Percentiles rank a stretch among this genome's conserved stretches.
Evolutionary conservation across 2,797 vertebrate species (phyloP).

Genomic region (Lacerta agilis): DNA sequence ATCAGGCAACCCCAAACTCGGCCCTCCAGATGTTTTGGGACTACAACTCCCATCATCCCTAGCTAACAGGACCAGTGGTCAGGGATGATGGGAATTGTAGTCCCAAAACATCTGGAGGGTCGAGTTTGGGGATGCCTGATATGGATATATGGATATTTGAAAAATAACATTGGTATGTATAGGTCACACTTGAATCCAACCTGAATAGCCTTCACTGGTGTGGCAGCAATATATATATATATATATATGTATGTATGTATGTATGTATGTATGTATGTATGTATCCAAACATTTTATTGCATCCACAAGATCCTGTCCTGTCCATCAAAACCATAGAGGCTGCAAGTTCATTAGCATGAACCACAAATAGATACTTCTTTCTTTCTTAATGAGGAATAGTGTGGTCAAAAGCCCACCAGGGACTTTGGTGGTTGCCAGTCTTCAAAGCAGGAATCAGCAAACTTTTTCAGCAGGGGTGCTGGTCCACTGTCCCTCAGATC

Average conservation of each 20-base stretch:
- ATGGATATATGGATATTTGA: background rate
- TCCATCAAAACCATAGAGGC: background rate
- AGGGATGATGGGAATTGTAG: too few species aligned
- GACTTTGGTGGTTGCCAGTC: background rate
- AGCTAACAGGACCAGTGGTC: too few species aligned
- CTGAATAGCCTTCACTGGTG: background rate
- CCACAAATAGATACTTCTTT: background rate
- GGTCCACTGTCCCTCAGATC: too few species aligned
- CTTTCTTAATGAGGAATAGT: background rate
- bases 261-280: too few species aligned
- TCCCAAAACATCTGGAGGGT: too few species aligned
- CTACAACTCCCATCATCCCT: too few species aligned
- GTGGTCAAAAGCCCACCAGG: background rate
- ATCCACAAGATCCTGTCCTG: background rate
- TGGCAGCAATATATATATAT: too few species aligned
- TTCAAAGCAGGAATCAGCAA: background rate
- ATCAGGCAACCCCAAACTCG: too few species aligned
- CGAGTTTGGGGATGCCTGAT: too few species aligned
- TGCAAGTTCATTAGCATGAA: background rate
- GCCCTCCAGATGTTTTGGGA: too few species aligned
- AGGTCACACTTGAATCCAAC: background rate
- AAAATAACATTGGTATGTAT: background rate
- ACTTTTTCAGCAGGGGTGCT: too few species aligned
- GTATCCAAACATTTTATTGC: background rate
- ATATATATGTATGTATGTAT: too few species aligned